phyloP scores from a whole-genome alignment of 2,888 invertebrate genomes.

The Oscheius sp. region DNA sequence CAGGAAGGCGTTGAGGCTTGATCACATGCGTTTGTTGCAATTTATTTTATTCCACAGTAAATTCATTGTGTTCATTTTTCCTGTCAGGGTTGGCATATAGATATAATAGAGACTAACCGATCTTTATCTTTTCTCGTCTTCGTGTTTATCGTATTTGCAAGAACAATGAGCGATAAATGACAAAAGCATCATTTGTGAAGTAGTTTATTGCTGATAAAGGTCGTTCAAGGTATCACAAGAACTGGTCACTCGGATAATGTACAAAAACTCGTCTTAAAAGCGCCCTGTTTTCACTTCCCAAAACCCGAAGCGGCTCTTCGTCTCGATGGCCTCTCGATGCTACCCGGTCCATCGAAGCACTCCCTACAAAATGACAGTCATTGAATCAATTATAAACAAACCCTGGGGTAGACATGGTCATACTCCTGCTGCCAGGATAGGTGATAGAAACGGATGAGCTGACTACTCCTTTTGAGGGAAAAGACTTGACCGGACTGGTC shows the following conservation, averaged over 20 bases:
- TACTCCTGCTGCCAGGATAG: constrained; percentile 44
- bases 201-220: no score
- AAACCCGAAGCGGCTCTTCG: constrained; percentile 33
- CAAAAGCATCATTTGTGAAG: no score
- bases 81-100: no score
- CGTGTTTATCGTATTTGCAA: no score
- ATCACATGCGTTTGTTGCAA: no score
- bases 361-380: constrained; percentile 6
- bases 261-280: neutral
- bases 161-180: no score
- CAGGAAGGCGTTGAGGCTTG: neutral
- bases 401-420: constrained; percentile 20
- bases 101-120: no score
- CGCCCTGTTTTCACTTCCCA: constrained; percentile 9
- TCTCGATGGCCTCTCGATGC: constrained; percentile 31
- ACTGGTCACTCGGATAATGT: constrained; percentile 1
- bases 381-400: neutral
- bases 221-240: neutral
- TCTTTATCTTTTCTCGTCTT: no score
- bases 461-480: constrained; percentile 50
- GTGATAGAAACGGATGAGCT: constrained; percentile 57
- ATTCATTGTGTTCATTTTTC: no score
- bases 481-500: constrained; percentile 39
- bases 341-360: constrained; percentile 29
- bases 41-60: no score